A percentile compares a stretch with the other conserved stretches of the same genome.
These are phyloP conservation scores for Jaculus jaculus DNA, from an alignment of 2,113 vertebrate species.

Conservation along the genomic window DNA sequence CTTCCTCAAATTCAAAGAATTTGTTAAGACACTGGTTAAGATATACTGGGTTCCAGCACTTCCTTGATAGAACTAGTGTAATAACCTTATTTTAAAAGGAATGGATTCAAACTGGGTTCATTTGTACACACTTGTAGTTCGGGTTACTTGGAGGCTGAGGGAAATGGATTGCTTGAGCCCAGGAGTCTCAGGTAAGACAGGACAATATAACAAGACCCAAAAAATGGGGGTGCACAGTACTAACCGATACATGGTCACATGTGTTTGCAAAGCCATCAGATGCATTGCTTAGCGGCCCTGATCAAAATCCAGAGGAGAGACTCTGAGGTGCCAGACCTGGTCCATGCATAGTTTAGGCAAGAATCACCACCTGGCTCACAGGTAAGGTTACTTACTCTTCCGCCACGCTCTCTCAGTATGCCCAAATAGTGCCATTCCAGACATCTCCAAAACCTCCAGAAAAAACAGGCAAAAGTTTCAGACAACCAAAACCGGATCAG, in stretches of 20 bases:
- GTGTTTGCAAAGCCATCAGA: not conserved
- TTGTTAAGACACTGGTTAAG: not conserved
- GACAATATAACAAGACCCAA: not conserved
- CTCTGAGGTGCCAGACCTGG: no score
- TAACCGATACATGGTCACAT: not conserved
- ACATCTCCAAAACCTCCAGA: not conserved
- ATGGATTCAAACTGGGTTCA: not conserved
- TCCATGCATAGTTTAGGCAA: not conserved
- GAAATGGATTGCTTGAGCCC: not conserved
- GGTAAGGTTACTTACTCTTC: not conserved
- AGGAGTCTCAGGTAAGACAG: not conserved
- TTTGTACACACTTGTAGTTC: not conserved
- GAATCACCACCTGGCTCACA: not conserved
- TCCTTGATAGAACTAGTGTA: not conserved
- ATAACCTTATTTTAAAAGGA: not conserved
- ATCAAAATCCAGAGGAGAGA: not conserved
- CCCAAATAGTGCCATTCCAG: not conserved
- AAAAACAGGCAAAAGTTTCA: slow-evolving; percentile 4
- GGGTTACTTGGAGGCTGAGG: not conserved
- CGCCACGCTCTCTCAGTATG: rapidly evolving
- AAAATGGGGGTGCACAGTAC: not conserved
- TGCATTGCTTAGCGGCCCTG: not conserved
- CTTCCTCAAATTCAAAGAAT: not conserved
- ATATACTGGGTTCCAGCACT: not conserved
- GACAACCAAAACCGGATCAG: not conserved